Base-by-base conservation (phyloP, 2,113 vertebrate genomes). In the Pedetes capensis region DNA sequence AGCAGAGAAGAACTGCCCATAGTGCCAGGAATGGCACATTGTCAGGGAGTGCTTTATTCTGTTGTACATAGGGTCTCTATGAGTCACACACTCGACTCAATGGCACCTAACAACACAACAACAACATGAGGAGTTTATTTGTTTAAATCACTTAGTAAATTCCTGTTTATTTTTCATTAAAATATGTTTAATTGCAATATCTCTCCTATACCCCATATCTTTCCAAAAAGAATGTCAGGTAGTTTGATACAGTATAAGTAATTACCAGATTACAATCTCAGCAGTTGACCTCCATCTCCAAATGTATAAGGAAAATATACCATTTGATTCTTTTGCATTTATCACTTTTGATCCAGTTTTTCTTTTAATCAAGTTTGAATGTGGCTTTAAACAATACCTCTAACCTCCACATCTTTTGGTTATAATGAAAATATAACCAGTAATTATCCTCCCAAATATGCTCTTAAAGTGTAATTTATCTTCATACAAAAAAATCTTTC, bases 261-360 rank as follows among this genome's bases (percentile, higher is more conserved):
- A 98, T 94, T 91, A 66, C 34, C 98, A 95, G 95, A 94, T 91
- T 97, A 95, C 1, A 96, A 96, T 94, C 95, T 96, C 89, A 22
- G 1, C 8, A 78, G 29, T 69, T 84, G 37, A 63, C 18, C 78
- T 4, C 25, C 64, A 61, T 59, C 8, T 87, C 47, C 75, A 32
- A 61, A 90, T 74, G 14, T 76, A 72, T 83, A 89, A 72, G 61
- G 47, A 63, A 90, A 96, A 78, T 4, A 81, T 32, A 90, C 13
- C 16, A 37, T 51, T 32, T 55, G 2, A 51, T 91, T 7, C 3
- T 86, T 79, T 87, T 86, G 53, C 27, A 27, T 93, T 32, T 23
- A 10, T 85, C 32, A 12, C 16, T 69, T 68, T 64, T 14, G 20
- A 59, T 82, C 18, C 12, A 55, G 0, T 57, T 29, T 64, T 66